Conservation (phyloP, 2,113 vertebrate genomes). For the Chionodraco myersi region DNA sequence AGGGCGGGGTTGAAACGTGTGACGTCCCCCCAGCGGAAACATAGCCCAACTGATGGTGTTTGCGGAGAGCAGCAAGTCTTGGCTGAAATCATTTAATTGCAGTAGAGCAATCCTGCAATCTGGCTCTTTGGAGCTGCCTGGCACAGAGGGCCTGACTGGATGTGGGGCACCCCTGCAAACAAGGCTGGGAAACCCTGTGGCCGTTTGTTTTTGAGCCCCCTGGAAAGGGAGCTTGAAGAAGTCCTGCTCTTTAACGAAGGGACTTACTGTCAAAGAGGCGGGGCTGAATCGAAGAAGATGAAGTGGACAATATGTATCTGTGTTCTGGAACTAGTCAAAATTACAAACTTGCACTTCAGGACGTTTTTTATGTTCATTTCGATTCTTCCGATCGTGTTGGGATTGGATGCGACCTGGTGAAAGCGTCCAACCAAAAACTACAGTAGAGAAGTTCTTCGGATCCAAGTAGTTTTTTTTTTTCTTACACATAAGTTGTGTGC, state of each 20-base stretch:
- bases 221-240: conserved; percentile 37
- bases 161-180: conserved; percentile 56
- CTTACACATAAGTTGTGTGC: conserved; percentile 87
- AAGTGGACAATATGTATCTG: conserved; percentile 37
- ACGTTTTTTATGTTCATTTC: conserved; percentile 61
- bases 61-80: conserved; percentile 20
- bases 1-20: conserved; percentile 40
- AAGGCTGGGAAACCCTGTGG: conserved; percentile 62
- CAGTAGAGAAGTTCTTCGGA: conserved; percentile 82
- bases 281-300: conserved; percentile 20
- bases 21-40: conserved; percentile 63
- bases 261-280: conserved; percentile 43
- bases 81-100: conserved; percentile 70
- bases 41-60: conserved; percentile 45
- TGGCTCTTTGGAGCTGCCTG: conserved; percentile 70
- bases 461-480: conserved; percentile 75
- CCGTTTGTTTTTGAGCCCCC: conserved; percentile 65
- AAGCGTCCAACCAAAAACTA: conserved; percentile 82
- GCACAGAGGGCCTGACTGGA: conserved; percentile 63
- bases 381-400: conserved; percentile 40
- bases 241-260: conserved; percentile 47
- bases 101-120: conserved; percentile 82
- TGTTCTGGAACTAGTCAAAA: conserved; percentile 51
- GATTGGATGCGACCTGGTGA: conserved; percentile 59
- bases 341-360: conserved; percentile 75